Evolutionary conservation across 2,113 vertebrate genomes (phyloP), one percentile per base, ranked within the genome.

Genomic region (Apodemus speciosus): DNA sequence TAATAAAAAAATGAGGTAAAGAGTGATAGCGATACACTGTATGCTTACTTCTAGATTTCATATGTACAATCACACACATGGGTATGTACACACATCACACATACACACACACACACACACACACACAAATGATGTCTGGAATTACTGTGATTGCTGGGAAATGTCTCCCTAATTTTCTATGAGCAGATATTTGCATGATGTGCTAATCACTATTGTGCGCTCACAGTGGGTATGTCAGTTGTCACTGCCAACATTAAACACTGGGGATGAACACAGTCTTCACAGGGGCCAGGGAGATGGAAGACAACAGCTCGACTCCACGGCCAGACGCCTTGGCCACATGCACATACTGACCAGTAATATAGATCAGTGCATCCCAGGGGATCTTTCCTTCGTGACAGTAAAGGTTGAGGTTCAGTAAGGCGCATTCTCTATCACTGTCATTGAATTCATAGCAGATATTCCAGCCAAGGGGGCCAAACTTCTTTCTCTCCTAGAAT

Each of bases 371-470:
- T 0, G 97, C 98, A 85, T 98, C 98, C 98, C 98, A 98, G 8
- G 98, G 98, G 93, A 99, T 95, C 76, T 94, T 96, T 72, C 97
- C 97, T 68, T 98, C 96, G 89, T 98, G 98, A 93, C 98, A 99
- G 92, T 98, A 98, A 35, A 98, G 97, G 95, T 99, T 98, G 40
- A 99, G 97, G 97, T 98, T 98, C 88, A 99, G 97, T 58, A 99
- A 98, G 84, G 98, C 97, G 83, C 98, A 99, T 95, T 99, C 99
- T 95, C 99, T 98, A 97, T 98, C 98, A 60, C 98, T 98, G 94
- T 98, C 98, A 20, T 96, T 99, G 96, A 99, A 99, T 93, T 99
- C 98, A 92, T 98, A 99, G 92, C 98, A 98, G 88, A 98, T 99
- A 97, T 98, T 99, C 98, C 99, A 99, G 94, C 98, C 98, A 94